Base-by-base conservation (phyloP, 2,888 invertebrate species). In the Orthosia incerta region DNA sequence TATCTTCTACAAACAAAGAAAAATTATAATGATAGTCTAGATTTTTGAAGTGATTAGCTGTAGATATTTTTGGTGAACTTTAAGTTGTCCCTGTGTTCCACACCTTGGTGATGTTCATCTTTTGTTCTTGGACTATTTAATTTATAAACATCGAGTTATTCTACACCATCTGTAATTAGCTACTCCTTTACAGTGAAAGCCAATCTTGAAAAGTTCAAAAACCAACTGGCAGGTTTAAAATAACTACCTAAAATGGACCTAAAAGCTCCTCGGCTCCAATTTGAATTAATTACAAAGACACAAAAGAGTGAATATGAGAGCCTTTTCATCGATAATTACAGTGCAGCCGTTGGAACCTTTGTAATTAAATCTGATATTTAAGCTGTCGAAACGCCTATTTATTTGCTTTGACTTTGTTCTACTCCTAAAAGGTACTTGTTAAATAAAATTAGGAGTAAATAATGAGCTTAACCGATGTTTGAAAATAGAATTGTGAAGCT, bases 351-450 rank as follows among this genome's bases (percentile, higher is more conserved):
- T 56, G 59, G 60, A 74, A 64, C 71, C 82, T 79, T 77, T 85
- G 76, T 90, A 89, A 91, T 90, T 91, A 91, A 87, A 87, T 85
- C 87, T 83, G 88, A 86, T 85, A 87, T 89, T 88, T 84, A 79
- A 83, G 69, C 82, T 76, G 64, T 75, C 70, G 61, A 79, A 72
- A 76, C 74, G 77, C 70, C 76, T 77, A 71, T 63, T 73, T 71
- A 74, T 82, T 88, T 71, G 16, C 78, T 74, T 64, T 71, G 66
- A 60, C 66, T 80, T 79, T 74, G 73, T 79, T 75, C 45, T 59
- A 64, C 56, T 20, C 20, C 23, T 82, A 77, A 77, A 66, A 51
- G 65, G 71, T 71, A 57, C 79, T 82, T 77, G 71, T 66, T 78
- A 71, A 66, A 65, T 77, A 65, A 48, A 83, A 71, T 79, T 56